phyloP scores from a whole-genome alignment of 2,113 vertebrate species.

The Amblyopsis rosae region DNA sequence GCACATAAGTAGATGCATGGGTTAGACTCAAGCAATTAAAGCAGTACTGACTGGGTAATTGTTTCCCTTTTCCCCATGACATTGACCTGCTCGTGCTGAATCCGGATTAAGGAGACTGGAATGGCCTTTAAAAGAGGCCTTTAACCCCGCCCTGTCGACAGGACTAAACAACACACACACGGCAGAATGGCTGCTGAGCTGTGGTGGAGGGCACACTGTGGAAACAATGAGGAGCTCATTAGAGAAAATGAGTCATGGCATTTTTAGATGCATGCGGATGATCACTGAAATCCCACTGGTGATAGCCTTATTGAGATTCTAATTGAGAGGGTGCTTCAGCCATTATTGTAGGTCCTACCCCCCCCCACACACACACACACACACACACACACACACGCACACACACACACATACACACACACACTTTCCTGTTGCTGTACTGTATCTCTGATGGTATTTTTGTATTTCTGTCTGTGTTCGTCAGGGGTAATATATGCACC shows the following conservation, averaged over 20 bases:
- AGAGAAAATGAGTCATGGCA: slow-evolving; percentile 44
- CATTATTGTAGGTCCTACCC: slow-evolving; percentile 11
- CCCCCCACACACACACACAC: slow-evolving; percentile 13
- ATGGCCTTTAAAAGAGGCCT: slow-evolving; percentile 10
- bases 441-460: slow-evolving; percentile 69
- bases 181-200: slow-evolving; percentile 15
- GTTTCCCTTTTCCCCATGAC: slow-evolving; percentile 49
- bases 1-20: slow-evolving; percentile 45
- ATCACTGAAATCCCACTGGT: slow-evolving; percentile 50
- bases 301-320: slow-evolving; percentile 51
- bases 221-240: slow-evolving; percentile 57
- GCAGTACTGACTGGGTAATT: slow-evolving; percentile 45
- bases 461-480: slow-evolving; percentile 62
- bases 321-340: slow-evolving; percentile 36
- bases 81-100: slow-evolving; percentile 17
- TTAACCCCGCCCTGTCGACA: slow-evolving; percentile 25
- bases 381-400: slow-evolving; percentile 8
- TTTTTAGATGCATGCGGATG: slow-evolving; percentile 49
- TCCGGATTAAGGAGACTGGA: slow-evolving; percentile 27
- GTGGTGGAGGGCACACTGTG: slow-evolving; percentile 2
- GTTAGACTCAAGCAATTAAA: slow-evolving; percentile 47
- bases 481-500: slow-evolving; percentile 46
- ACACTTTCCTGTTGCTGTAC: slow-evolving; percentile 33
- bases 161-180: slow-evolving; percentile 13
- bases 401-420: slow-evolving; percentile 8